A percentile compares a stretch with the other conserved stretches of the same genome.
phyloP scores from a whole-genome alignment of 2,888 invertebrate genomes.

The Rotaria macrura region DNA sequence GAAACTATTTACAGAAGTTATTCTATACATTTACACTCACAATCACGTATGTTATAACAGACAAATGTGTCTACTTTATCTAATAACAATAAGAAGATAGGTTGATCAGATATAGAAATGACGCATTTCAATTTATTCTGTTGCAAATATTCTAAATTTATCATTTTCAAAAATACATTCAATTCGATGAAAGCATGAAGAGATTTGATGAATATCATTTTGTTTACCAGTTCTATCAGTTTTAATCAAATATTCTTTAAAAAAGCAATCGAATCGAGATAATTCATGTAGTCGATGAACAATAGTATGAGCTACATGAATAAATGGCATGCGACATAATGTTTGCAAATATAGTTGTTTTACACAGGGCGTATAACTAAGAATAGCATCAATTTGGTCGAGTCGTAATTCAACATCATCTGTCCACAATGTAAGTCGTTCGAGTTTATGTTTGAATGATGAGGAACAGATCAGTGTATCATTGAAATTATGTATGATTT shows the following conservation, averaged over 20 bases:
- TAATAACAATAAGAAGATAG: no score
- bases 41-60: no score
- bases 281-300: neutral
- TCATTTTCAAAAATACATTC: neutral
- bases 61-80: no score
- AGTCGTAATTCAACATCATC: neutral
- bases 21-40: no score
- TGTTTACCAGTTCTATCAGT: neutral
- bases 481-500: neutral
- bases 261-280: neutral
- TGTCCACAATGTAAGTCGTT: neutral
- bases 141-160: neutral
- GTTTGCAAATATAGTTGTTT: neutral
- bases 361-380: neutral
- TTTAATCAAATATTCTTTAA: neutral
- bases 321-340: neutral
- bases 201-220: neutral
- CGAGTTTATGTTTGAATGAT: neutral
- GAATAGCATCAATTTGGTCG: neutral
- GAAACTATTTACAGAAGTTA: no score
- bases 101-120: no score
- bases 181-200: neutral
- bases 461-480: neutral
- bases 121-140: neutral
- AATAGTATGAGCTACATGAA: neutral